Base-by-base conservation (phyloP, 1,140 invertebrate genomes). In the Trichonephila clavata region DNA sequence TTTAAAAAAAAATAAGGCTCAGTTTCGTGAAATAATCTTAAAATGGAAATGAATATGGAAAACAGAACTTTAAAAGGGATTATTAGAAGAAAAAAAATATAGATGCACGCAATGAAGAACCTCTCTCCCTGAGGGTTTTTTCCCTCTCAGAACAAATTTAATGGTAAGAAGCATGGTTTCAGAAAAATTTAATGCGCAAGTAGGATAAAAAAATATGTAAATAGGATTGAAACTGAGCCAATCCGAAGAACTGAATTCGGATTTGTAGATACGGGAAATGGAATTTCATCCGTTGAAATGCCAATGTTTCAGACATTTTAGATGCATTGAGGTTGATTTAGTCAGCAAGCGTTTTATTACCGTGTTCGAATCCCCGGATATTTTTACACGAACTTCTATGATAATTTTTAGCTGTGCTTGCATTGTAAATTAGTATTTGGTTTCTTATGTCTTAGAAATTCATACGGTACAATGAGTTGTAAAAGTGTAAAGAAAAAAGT, bases 151-250 rank as follows among this genome's bases (percentile, higher is more conserved):
- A 77, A 77, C 71, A 32, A 77, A 77, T 77, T 77, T 39, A 39
- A 77, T 77, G 32, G 27, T 18, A 27, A 77, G 32, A 77, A 39
- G 71, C 71, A 32, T 16, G 71, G 32, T 77, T 77, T 77, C 71
- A 77, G 14, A 3, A 32, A 77, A 39, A 2, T 77, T 77, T 32
- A 77, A 77, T 77, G 71, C 71, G 21, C 13, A 24, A 13, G 65
- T 14, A 68, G 24, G 13, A 21, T 21, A 68, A 68, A 32, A 18
- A 77, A 77, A 77, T 77, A 77, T 77, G 71, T 77, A 77, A 77
- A 77, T 77, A 39, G 71, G 71, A 77, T 77, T 77, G 71, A 77
- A 77, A 77, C 32, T 77, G 32, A 77, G 71, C 71, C 71, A 18
- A 77, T 39, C 71, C 32, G 5, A 77, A 32, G 32, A 32, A 77